Evolutionary conservation across 2,888 invertebrate species (phyloP).

Genomic region (Mesorhabditis belari): DNA sequence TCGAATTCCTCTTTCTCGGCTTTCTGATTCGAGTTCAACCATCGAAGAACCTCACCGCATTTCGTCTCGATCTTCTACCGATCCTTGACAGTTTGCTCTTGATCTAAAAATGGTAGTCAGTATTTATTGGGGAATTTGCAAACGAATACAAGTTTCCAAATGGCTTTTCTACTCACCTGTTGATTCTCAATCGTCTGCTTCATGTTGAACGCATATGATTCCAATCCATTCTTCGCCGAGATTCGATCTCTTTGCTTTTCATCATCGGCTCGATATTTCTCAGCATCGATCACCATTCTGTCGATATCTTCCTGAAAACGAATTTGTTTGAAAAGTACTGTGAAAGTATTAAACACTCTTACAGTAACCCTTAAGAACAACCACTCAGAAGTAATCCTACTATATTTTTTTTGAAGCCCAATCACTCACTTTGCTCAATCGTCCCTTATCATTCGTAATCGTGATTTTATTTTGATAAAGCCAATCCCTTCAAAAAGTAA

Average conservation of each 20-base stretch:
- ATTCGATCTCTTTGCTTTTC: constrained; percentile 60
- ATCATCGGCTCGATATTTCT: constrained; percentile 72
- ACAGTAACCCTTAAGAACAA: neutral
- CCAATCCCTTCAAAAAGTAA: too few species aligned
- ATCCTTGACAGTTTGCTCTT: constrained; percentile 74
- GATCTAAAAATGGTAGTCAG: constrained; percentile 18
- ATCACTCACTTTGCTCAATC: neutral
- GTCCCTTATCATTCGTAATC: constrained; percentile 61
- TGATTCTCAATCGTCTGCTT: constrained; percentile 36
- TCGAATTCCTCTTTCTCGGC: constrained; percentile 78
- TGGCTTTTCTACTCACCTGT: constrained; percentile 6
- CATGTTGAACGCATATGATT: constrained; percentile 68
- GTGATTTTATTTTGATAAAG: constrained; percentile 38
- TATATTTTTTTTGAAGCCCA: too few species aligned
- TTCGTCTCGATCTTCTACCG: constrained; percentile 75
- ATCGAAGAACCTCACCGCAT: constrained; percentile 78
- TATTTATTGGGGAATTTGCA: too few species aligned
- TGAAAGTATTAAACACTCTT: neutral
- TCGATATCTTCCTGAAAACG: constrained; percentile 83
- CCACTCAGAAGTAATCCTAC: too few species aligned
- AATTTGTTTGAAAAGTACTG: constrained; percentile 53
- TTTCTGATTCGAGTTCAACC: constrained; percentile 63
- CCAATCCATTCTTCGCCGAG: constrained; percentile 74
- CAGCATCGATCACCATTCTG: constrained; percentile 76
- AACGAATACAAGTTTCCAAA: neutral